phyloP scores from a whole-genome alignment of 2,797 vertebrate species.

The Erithacus rubecula region DNA sequence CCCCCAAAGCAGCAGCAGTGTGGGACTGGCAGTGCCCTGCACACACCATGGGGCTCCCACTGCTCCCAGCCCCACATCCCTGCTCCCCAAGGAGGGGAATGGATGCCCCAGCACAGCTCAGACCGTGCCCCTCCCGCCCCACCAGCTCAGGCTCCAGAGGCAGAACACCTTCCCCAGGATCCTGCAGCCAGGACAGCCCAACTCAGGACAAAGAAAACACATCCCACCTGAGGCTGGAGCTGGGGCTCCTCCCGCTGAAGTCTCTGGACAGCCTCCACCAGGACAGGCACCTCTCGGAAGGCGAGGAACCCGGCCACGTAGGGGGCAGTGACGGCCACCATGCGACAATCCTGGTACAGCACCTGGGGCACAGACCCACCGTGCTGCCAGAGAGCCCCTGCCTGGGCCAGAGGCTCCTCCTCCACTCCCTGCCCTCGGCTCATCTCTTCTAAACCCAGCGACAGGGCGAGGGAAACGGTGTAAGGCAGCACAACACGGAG shows the following conservation, averaged over 20 bases:
- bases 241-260: slow-evolving; percentile 72
- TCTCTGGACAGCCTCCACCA: slow-evolving; percentile 82
- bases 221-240: slow-evolving; percentile 85
- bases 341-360: slow-evolving; percentile 85
- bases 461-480: not conserved
- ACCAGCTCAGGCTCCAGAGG: accelerated
- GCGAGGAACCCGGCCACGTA: slow-evolving; percentile 91
- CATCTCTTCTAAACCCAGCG: not conserved
- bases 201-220: not conserved
- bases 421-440: accelerated
- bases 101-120: not conserved
- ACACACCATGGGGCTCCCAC: accelerated
- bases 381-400: not conserved
- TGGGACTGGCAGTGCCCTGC: not conserved
- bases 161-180: not conserved
- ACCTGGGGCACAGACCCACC: slow-evolving; percentile 69
- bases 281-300: slow-evolving; percentile 87
- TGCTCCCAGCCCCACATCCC: not conserved
- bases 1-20: not conserved
- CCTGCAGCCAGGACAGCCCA: not conserved
- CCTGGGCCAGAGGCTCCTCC: not conserved
- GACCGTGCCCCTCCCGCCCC: accelerated
- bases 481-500: accelerated
- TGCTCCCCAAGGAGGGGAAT: not conserved
- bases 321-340: slow-evolving; percentile 84